Evolutionary conservation across 2,797 vertebrate genomes (phyloP).

Genomic region (Brotula barbata): DNA sequence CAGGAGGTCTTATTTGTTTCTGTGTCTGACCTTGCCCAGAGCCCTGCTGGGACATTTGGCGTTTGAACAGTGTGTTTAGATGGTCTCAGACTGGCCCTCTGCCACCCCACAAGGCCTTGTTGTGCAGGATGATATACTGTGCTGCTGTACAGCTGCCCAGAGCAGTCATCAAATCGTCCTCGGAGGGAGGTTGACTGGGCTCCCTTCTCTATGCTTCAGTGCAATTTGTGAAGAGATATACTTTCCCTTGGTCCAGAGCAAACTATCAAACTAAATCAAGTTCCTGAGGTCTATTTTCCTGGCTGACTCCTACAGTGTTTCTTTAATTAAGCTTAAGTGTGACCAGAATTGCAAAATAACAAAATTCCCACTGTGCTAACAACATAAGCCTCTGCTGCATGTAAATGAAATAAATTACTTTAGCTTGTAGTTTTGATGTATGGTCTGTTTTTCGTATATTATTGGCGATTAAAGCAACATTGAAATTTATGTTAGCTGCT

Average conservation of each 20-base stretch:
- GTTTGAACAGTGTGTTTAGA: conserved; percentile 35
- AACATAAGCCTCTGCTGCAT: conserved; percentile 60
- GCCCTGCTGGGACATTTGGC: conserved; percentile 46
- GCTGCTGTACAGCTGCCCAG: conserved; percentile 49
- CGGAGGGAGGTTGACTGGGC: conserved; percentile 26
- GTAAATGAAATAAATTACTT: conserved; percentile 39
- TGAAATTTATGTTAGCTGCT: conserved; percentile 35
- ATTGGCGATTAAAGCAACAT: conserved; percentile 44
- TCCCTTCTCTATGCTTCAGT: conserved; percentile 28
- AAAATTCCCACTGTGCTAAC: conserved; percentile 65
- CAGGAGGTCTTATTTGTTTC: conserved; percentile 31
- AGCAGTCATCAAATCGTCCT: conserved; percentile 61
- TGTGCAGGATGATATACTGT: conserved; percentile 62
- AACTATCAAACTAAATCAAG: conserved; percentile 39
- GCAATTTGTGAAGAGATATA: conserved; percentile 25
- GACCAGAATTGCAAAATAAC: conserved; percentile 67
- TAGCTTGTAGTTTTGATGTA: conserved; percentile 40
- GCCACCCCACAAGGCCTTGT: conserved; percentile 48
- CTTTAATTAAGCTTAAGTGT: conserved; percentile 70
- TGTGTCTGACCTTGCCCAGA: conserved; percentile 48
- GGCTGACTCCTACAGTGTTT: conserved; percentile 42
- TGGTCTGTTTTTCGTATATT: conserved; percentile 34
- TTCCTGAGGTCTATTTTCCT: conserved; percentile 40
- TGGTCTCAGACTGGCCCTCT: conserved; percentile 43
- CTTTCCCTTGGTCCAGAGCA: conserved; percentile 5